A percentile compares a stretch with the other conserved stretches of the same genome.
phyloP scores from a whole-genome alignment of 2,797 vertebrate genomes.

The Poeciliopsis paucimaculata region DNA sequence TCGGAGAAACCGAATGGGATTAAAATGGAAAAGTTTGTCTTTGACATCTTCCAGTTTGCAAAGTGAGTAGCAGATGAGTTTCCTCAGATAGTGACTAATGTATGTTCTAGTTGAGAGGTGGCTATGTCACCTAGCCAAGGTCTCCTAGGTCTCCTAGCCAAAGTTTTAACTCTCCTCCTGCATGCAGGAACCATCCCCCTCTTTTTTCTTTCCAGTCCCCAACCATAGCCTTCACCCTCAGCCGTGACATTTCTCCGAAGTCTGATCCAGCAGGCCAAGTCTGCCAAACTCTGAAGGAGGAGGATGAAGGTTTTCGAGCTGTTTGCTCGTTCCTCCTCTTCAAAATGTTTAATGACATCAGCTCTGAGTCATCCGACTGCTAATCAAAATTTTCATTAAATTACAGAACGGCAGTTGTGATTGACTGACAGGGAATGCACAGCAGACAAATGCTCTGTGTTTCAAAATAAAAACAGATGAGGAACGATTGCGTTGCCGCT shows the following conservation, averaged over 20 bases:
- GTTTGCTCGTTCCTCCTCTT: conserved; percentile 55
- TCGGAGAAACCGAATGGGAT: conserved; percentile 97
- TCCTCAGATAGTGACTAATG: conserved; percentile 29
- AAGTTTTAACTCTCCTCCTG: conserved; percentile 23
- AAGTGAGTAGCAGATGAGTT: conserved; percentile 82
- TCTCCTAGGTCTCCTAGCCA: conserved; percentile 6
- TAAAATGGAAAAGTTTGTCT: conserved; percentile 99
- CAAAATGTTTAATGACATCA: conserved; percentile 63
- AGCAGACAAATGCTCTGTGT: conserved; percentile 30
- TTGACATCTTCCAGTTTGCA: conserved; percentile 98
- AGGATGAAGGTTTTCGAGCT: conserved; percentile 65
- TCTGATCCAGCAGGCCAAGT: conserved; percentile 42
- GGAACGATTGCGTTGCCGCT: conserved; percentile 14
- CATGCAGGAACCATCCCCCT: not conserved
- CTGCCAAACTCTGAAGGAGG: conserved; percentile 54
- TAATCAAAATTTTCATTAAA: conserved; percentile 66
- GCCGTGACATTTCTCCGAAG: conserved; percentile 24
- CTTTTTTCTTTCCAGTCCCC: conserved; percentile 36
- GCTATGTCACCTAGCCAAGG: conserved; percentile 24
- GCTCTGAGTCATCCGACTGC: conserved; percentile 55
- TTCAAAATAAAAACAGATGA: conserved; percentile 27
- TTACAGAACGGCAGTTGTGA: conserved; percentile 64
- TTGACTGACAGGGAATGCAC: conserved; percentile 46
- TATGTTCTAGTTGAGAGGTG: conserved; percentile 27
- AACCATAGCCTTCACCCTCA: conserved; percentile 28